phyloP scores from a whole-genome alignment of 2,888 invertebrate genomes.

The Macaria notata region DNA sequence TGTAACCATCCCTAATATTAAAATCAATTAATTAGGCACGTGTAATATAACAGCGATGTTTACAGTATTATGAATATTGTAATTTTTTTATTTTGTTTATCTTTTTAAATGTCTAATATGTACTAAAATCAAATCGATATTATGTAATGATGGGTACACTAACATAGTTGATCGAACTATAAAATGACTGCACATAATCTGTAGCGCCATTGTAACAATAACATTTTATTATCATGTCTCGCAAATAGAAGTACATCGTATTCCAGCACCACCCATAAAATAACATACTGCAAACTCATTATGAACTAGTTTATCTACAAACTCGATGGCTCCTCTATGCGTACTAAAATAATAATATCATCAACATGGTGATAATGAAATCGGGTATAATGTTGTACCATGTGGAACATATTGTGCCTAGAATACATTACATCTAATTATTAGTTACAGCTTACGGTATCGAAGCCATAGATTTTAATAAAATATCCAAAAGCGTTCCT shows the following conservation, averaged over 20 bases:
- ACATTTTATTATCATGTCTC: constrained; percentile 1
- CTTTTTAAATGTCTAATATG: too few relatives aligned
- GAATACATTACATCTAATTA: too few relatives aligned
- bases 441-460: neutral
- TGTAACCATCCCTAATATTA: too few relatives aligned
- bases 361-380: neutral
- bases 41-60: too few relatives aligned
- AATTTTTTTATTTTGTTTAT: too few relatives aligned
- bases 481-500: neutral
- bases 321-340: constrained; percentile 6
- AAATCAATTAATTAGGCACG: too few relatives aligned
- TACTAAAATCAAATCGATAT: too few relatives aligned
- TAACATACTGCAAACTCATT: constrained; percentile 21
- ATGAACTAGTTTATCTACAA: constrained; percentile 17
- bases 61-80: too few relatives aligned
- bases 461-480: neutral
- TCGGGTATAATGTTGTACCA: too few relatives aligned
- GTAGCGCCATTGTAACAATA: neutral
- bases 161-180: too few relatives aligned
- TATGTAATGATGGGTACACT: neutral
- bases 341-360: constrained; percentile 14
- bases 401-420: too few relatives aligned
- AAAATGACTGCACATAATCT: too few relatives aligned
- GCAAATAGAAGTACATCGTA: constrained; percentile 2
- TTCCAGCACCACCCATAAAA: constrained; percentile 17